A percentile compares a stretch with the other conserved stretches of the same genome.
These are phyloP conservation scores for Strix aluco DNA, from an alignment of 2,113 vertebrate species.

Conservation along the genomic window DNA sequence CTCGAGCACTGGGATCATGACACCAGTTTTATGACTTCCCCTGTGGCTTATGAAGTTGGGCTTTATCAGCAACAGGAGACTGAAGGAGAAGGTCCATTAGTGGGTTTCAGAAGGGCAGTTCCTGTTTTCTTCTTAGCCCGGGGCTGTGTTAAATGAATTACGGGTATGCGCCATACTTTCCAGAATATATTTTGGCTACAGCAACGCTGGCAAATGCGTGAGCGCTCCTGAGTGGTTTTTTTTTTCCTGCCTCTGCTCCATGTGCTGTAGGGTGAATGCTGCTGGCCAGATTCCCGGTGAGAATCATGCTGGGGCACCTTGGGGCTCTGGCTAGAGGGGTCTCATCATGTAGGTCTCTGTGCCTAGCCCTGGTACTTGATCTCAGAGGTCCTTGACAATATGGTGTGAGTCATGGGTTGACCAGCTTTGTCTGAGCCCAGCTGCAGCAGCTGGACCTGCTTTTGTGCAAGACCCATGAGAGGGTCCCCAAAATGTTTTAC, in stretches of 20 bases:
- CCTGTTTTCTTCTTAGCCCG: background rate
- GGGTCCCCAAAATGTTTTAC: background rate
- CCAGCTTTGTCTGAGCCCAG: background rate
- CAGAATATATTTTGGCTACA: background rate
- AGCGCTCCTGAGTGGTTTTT: background rate
- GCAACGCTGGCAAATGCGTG: background rate
- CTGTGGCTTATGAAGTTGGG: background rate
- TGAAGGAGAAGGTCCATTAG: background rate
- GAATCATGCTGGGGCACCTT: background rate
- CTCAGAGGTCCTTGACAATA: background rate
- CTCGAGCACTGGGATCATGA: background rate
- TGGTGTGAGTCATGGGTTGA: fast-evolving
- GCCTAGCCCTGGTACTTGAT: background rate
- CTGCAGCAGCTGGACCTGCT: background rate
- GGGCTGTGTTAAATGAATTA: background rate
- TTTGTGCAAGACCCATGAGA: background rate
- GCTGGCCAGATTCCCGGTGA: background rate
- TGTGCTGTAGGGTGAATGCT: background rate
- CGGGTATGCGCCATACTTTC: background rate
- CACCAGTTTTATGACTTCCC: background rate
- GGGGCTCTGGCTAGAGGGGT: background rate
- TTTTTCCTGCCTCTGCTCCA: background rate
- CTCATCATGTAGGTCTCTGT: background rate
- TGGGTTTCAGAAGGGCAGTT: background rate
- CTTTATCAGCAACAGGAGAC: background rate